A percentile compares a stretch with the other conserved stretches of the same genome.
Evolutionary conservation across 2,888 invertebrate species (phyloP).

Genomic region (Entomobrya multifasciata): DNA sequence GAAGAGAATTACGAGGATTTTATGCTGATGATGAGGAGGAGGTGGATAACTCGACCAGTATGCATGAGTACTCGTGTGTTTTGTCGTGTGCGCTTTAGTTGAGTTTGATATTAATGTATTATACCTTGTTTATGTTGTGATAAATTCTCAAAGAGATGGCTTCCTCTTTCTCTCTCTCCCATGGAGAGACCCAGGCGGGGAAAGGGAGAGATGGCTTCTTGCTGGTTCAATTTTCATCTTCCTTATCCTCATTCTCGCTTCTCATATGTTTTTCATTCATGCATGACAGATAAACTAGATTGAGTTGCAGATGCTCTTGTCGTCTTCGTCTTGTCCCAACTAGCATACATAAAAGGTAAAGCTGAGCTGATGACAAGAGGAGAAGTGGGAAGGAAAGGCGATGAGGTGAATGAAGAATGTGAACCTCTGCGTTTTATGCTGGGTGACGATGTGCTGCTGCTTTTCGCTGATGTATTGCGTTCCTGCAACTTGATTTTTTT

Average conservation of each 20-base stretch:
- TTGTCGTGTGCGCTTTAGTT: background rate
- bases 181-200: background rate
- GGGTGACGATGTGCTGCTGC: background rate
- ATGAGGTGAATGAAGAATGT: slow-evolving; percentile 2
- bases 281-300: slow-evolving; percentile 56
- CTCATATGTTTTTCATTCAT: slow-evolving; percentile 48
- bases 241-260: background rate
- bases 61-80: background rate
- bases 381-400: background rate
- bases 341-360: background rate
- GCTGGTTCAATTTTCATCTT: slow-evolving; percentile 37
- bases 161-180: background rate
- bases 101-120: background rate
- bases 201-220: background rate
- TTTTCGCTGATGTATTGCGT: background rate
- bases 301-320: slow-evolving; percentile 53
- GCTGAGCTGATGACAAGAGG: background rate
- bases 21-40: background rate
- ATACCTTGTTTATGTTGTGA: slow-evolving; percentile 26
- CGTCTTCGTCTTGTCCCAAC: background rate
- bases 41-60: slow-evolving; percentile 3
- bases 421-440: background rate
- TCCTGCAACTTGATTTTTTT: background rate
- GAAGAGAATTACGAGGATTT: no score
- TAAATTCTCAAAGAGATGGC: slow-evolving; percentile 33